phyloP scores from a whole-genome alignment of 64 coral and sea anemone species.

The Montipora capricornis region DNA sequence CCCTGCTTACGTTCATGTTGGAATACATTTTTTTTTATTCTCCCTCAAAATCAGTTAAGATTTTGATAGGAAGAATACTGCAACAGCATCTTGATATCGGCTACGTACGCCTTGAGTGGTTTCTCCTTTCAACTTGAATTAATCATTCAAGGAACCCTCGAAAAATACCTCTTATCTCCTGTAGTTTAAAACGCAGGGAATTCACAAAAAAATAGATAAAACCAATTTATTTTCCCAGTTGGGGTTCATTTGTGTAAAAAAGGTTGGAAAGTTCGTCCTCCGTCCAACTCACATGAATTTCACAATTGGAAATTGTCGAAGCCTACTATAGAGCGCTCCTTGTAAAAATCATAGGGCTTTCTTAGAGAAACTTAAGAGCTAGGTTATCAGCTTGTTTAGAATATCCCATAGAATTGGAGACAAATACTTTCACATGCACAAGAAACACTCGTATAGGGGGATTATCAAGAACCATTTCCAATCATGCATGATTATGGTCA shows the following conservation, averaged over 20 bases:
- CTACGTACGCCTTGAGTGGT: no score
- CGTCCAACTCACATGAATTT: constrained; percentile 1
- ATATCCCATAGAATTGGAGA: background rate
- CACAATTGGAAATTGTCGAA: constrained; percentile 17
- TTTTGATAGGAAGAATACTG: no score
- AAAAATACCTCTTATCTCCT: background rate
- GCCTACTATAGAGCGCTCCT: background rate
- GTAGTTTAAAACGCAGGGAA: constrained; percentile 32
- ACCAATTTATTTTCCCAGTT: constrained; percentile 56
- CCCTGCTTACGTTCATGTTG: background rate
- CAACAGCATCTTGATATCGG: no score
- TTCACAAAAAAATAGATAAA: constrained; percentile 36
- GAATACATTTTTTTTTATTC: no score
- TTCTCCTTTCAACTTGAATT: background rate
- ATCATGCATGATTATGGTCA: background rate
- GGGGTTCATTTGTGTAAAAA: constrained; percentile 33
- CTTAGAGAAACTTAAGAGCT: background rate
- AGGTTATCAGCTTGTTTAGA: background rate
- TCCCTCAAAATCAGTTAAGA: no score
- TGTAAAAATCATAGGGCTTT: background rate
- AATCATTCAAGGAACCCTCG: background rate
- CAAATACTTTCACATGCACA: background rate
- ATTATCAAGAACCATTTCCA: constrained; percentile 2
- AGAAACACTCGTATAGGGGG: background rate
- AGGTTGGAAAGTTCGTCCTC: background rate